A percentile compares a stretch with the other conserved stretches of the same genome.
phyloP scores from a whole-genome alignment of 92 coral and sea anemone genomes.

The Epizoanthus fatuus region DNA sequence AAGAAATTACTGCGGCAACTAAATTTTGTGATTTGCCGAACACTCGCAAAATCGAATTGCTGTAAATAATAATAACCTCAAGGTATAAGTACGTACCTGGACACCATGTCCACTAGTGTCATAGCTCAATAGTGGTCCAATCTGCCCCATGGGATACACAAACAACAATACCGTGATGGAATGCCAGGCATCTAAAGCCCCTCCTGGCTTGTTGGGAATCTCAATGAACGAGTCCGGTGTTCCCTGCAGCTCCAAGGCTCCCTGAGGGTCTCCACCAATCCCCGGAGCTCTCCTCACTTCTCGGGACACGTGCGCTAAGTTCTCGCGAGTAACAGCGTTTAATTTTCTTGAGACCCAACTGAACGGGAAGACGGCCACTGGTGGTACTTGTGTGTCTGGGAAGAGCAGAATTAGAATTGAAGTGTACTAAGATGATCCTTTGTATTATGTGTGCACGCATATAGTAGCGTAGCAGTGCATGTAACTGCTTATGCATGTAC shows the following conservation, averaged over 20 bases:
- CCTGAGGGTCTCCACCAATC: conserved; percentile 48
- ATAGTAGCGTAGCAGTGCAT: no score
- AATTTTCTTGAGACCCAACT: conserved; percentile 31
- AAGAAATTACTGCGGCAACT: no score
- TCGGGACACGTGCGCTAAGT: conserved; percentile 20
- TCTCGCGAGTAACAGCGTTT: conserved; percentile 61
- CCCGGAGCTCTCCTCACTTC: conserved; percentile 57
- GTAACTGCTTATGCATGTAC: no score
- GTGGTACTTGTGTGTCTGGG: conserved; percentile 45
- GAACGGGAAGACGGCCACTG: conserved; percentile 80
- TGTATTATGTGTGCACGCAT: no score
- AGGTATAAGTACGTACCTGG: no score
- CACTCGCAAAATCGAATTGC: no score
- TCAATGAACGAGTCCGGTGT: conserved; percentile 70
- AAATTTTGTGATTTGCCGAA: no score
- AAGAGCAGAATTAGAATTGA: neutral
- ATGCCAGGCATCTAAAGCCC: conserved; percentile 66
- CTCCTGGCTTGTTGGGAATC: conserved; percentile 66
- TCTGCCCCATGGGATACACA: conserved; percentile 76
- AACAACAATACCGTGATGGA: conserved; percentile 74
- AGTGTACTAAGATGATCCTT: no score
- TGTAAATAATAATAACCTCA: no score
- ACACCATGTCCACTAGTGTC: neutral
- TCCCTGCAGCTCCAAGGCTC: conserved; percentile 72
- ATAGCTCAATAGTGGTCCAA: conserved; percentile 82